phyloP scores from a whole-genome alignment of 2,113 vertebrate species.

The Pelusios castaneus region DNA sequence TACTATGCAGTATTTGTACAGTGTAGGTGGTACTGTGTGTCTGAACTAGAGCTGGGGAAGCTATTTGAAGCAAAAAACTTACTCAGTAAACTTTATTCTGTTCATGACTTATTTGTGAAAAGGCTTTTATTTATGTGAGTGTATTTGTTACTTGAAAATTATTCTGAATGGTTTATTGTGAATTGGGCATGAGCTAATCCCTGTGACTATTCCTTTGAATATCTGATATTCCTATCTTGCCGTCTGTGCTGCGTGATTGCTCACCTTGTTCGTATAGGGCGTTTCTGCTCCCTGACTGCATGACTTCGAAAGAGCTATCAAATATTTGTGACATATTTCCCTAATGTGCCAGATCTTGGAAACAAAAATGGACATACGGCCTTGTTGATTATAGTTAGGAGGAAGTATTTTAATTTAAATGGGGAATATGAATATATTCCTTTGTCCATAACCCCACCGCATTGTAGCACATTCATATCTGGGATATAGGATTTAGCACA shows the following conservation, averaged over 20 bases:
- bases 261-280: not conserved
- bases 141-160: conserved; percentile 17
- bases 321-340: not conserved
- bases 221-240: not conserved
- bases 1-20: not conserved
- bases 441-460: not conserved
- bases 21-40: conserved; percentile 36
- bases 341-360: not conserved
- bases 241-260: conserved; percentile 10
- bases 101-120: conserved; percentile 30
- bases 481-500: not conserved
- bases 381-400: not conserved
- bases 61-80: conserved; percentile 30
- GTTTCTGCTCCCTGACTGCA: not conserved
- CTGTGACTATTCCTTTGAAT: not conserved
- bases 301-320: not conserved
- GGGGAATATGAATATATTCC: not conserved
- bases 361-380: not conserved
- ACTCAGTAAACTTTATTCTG: conserved; percentile 29
- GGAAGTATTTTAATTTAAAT: not conserved
- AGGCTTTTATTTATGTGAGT: not conserved
- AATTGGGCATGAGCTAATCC: not conserved
- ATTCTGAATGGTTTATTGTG: conserved; percentile 5
- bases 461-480: not conserved
- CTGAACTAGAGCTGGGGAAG: conserved; percentile 20